Evolutionary conservation across 2,797 vertebrate species (phyloP).

Genomic region (Enteromius trimaculatus): DNA sequence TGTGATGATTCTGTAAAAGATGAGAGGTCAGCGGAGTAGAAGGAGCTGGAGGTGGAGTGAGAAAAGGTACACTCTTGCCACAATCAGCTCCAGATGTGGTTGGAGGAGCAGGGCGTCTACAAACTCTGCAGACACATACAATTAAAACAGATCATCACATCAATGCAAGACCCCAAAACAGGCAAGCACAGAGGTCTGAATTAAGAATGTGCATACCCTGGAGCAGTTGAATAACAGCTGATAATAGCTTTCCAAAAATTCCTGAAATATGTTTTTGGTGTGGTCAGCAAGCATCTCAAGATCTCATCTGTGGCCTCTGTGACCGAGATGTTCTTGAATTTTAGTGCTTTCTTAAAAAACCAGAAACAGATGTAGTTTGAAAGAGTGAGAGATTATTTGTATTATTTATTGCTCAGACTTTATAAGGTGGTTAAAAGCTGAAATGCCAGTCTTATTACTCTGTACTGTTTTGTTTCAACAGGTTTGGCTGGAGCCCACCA

Average conservation of each 20-base stretch:
- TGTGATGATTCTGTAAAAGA: conserved; percentile 3
- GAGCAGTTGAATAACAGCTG: neutral
- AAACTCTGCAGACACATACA: conserved; percentile 8
- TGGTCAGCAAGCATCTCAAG: neutral
- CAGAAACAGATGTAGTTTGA: conserved; percentile 27
- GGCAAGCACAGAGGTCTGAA: conserved; percentile 13
- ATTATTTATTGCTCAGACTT: conserved; percentile 21
- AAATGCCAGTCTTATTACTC: conserved; percentile 41
- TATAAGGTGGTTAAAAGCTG: conserved; percentile 6
- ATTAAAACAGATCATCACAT: conserved; percentile 16
- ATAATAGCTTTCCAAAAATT: conserved; percentile 37
- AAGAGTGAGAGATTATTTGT: conserved; percentile 15
- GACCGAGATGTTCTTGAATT: conserved; percentile 8
- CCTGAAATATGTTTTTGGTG: conserved; percentile 27
- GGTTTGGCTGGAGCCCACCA: conserved; percentile 96
- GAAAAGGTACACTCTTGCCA: conserved; percentile 68
- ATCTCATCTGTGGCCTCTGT: conserved; percentile 17
- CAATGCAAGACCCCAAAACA: neutral
- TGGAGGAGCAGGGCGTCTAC: conserved; percentile 11
- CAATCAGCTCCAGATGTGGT: conserved; percentile 73
- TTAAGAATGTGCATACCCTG: neutral
- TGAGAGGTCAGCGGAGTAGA: conserved; percentile 19
- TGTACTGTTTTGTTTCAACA: conserved; percentile 72
- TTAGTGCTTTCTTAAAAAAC: neutral
- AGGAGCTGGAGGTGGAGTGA: conserved; percentile 50